Evolutionary conservation across 2,888 invertebrate species (phyloP), one percentile per base, ranked within the genome.

Genomic region (Timandra comae): DNA sequence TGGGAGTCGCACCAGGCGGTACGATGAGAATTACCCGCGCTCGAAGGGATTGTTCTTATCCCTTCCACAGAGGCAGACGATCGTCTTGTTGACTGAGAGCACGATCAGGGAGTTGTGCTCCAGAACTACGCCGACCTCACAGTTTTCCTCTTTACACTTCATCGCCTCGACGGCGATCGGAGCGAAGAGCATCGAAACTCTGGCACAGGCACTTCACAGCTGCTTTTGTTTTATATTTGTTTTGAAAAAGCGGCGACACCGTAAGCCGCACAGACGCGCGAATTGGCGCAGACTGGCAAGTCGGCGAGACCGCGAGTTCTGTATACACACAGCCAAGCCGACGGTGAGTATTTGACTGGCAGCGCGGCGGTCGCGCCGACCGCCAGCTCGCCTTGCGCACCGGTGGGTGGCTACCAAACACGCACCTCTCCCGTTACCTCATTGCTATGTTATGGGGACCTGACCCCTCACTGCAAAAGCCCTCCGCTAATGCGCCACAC

Each of bases 61-160:
- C 62, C 74, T 77, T 44, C 86, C 86, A 69, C 86, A 86, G 43
- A 81, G 78, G 72, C 86, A 86, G 67, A 86, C 75, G 63, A 86
- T 86, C 54, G 86, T 84, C 71, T 86, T 86, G 72, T 86, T 74
- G 51, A 82, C 73, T 12, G 86, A 79, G 43, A 86, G 71, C 58
- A 86, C 85, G 55, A 86, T 86, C 69, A 86, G 56, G 37, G 86
- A 85, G 66, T 85, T 84, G 70, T 76, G 81, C 59, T 84, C 86
- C 57, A 84, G 75, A 54, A 86, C 74, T 68, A 86, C 84, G 63
- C 85, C 86, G 46, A 86, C 85, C 69, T 86, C 86, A 63, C 86
- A 86, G 67, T 86, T 86, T 73, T 81, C 85, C 80, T 82, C 86
- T 77, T 85, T 85, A 74, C 86, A 86, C 86, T 86, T 86, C 86